Base-by-base conservation (phyloP, 2,797 vertebrate genomes). In the Menidia menidia region DNA sequence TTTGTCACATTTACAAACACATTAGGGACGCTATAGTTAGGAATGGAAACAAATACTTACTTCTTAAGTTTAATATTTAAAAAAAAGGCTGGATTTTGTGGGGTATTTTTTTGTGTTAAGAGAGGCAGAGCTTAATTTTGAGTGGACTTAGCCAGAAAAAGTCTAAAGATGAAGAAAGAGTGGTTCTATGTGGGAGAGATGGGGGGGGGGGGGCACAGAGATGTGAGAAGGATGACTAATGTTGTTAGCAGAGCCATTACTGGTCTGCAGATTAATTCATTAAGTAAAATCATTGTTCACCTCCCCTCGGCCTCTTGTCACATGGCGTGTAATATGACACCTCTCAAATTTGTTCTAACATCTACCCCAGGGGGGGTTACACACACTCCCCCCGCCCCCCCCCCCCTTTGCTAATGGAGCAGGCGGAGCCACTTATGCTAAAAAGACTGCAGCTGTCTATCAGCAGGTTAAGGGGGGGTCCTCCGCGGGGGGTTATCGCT, bases 321-420 rank as follows among this genome's bases (percentile, higher is more conserved):
- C 83, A 84, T 92, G 86, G 90, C 91, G 74, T 93, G 92, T 92
- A 94, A 94, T 94, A 92, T 92, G 93, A 94, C 93, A 94, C 93
- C 90, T 87, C 88, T 94, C 88, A 94, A 94, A 95, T 94, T 94
- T 94, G 94, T 95, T 93, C 90, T 91, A 90, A 94, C 93, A 92
- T 91, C 87, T 88, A 89, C 90, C 93, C 86, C 77, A 65, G 84
- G 91, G 89, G 89, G 90, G 87, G 60, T 76, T 77, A 55, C 75
- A 68, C 56, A 63, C 73, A 50, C 82, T 39, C 73, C 68, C 60
- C 82, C 59, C 73, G 33, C 76, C 35, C 66, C 64, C 58, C 35
- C 63, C 56, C 53, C 65, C 62, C 79, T 78, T 71, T 82, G 83
- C 91, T 94, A 93, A 94, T 93, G 90, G 91, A 78, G 89, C 83